Conservation (phyloP, 2,113 vertebrate species). For the Cephalopholis sonnerati region DNA sequence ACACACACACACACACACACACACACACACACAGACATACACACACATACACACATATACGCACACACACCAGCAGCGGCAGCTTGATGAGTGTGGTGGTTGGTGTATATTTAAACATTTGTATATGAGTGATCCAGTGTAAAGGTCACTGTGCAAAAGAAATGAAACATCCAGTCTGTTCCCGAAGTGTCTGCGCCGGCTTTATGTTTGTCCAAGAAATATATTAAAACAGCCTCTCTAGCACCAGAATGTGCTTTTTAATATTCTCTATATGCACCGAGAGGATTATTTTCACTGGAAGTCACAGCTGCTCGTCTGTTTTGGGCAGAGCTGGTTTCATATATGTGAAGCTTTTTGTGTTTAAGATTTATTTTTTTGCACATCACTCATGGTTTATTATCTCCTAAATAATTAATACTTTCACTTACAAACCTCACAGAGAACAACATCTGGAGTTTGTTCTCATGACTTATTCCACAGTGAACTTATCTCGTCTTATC, state of each 20-base stretch:
- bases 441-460: neutral
- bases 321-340: neutral
- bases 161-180: slow-evolving; percentile 6
- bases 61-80: neutral
- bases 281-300: neutral
- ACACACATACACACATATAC: slow-evolving; percentile 12
- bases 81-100: slow-evolving; percentile 6
- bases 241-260: neutral
- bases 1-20: slow-evolving; percentile 5
- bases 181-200: neutral
- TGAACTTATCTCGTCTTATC: neutral
- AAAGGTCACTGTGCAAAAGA: slow-evolving; percentile 44
- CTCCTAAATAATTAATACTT: neutral
- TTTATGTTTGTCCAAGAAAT: slow-evolving; percentile 9
- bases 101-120: slow-evolving; percentile 20
- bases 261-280: neutral
- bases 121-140: slow-evolving; percentile 7
- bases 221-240: neutral
- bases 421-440: neutral
- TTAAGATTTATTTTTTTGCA: neutral
- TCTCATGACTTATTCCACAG: too few species aligned
- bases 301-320: neutral
- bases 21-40: neutral
- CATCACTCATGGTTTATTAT: neutral
- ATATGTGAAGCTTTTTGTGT: neutral